Percentiles rank a stretch among this genome's conserved stretches.
phyloP scores from a whole-genome alignment of 2,888 invertebrate genomes.

The Papilio gigon region DNA sequence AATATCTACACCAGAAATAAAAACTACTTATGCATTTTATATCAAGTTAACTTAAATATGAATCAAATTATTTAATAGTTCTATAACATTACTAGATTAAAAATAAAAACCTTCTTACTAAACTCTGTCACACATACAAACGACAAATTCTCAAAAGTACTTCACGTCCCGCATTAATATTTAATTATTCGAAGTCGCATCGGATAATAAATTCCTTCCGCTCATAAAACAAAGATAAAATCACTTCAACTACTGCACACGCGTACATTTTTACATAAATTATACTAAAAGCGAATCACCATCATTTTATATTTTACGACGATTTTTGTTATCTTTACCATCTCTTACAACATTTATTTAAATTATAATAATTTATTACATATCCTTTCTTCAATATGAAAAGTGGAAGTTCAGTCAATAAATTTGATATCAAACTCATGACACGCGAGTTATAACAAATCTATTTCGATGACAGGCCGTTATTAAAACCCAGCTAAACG shows the following conservation, averaged over 20 bases:
- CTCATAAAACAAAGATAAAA: conserved; percentile 40
- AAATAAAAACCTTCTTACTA: background rate
- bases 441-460: no score
- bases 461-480: no score
- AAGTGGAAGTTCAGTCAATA: no score
- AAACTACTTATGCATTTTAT: background rate
- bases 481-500: no score
- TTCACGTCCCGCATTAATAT: conserved; percentile 35
- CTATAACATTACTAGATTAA: background rate
- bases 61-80: background rate
- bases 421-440: no score
- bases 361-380: conserved; percentile 6
- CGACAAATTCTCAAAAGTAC: conserved; percentile 23
- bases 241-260: conserved; percentile 29
- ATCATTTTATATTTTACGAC: conserved; percentile 9
- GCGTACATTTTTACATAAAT: conserved; percentile 24
- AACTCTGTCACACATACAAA: background rate
- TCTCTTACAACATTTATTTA: background rate
- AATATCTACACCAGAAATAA: background rate
- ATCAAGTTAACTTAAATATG: no score
- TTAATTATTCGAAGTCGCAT: conserved; percentile 29
- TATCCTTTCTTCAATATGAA: background rate
- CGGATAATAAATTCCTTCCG: conserved; percentile 36
- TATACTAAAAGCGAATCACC: conserved; percentile 8
- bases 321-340: conserved; percentile 14